Base-by-base conservation (phyloP, 2,113 vertebrate genomes). In the Panurus biarmicus region DNA sequence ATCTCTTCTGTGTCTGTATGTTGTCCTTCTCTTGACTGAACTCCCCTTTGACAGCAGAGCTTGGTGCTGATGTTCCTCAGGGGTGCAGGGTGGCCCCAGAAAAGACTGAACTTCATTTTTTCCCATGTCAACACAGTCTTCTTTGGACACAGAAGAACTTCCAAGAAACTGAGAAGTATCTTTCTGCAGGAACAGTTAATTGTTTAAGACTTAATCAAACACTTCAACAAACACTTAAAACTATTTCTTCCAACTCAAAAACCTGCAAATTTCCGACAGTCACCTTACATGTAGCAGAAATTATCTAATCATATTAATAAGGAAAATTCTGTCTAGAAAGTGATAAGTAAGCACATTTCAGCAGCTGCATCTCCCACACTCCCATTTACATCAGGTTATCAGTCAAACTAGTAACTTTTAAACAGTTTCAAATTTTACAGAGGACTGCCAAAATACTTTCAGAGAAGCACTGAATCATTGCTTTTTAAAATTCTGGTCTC, bases 171-270 rank as follows among this genome's bases (percentile, higher is more conserved):
- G 69, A 58, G 10, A 85, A 64, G 47, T 42, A 77, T 56, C 76
- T 29, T 90, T 73, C 96, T 97, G 93, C 81, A 97, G 96, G 15
- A 91, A 94, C 19, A 94, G n/a, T 83, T 71, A 87, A 85, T 75
- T 64, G 15, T 33, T 85, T 64, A 76, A 76, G 26, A 75, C 8
- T 67, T n/a, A n/a, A n/a, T n/a, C n/a, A n/a, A n/a, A n/a, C n/a
- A n/a, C n/a, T n/a, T n/a, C n/a, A n/a, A n/a, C n/a, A n/a, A n/a
- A 61, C 33, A 65, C 13, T 47, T 70, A 38, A 33, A 78, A 12
- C 12, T 66, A 89, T 57, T 45, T 61, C 44, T 42, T 54, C 29
- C 50, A 85, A 53, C 33, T 69, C n/a, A 93, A 90, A 58, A 66
- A 33, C 29, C 60, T 64, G 25, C 47, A 93, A 44, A 15, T 62